Evolutionary conservation across 2,888 invertebrate genomes (phyloP), one percentile per base, ranked within the genome.

Genomic region (Eumacrocentrus americanus): DNA sequence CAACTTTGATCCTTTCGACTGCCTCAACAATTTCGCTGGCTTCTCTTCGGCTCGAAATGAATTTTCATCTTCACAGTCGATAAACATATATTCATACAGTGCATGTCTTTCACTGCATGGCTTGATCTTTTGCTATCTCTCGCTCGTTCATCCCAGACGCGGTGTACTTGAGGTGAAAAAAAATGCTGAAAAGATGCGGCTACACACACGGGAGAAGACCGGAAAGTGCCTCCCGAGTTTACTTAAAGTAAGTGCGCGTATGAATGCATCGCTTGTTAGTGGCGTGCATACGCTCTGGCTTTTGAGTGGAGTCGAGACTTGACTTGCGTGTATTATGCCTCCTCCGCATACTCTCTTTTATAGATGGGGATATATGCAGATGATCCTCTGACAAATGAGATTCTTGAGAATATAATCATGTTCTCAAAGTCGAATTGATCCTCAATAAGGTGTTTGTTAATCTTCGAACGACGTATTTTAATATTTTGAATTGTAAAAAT

Each of bases 191-290:
- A 42, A 42, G 42, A 42, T 42, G 9, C 42, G 18, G 16, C 11
- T 18, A 42, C n/a, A 42, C 42, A 42, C 42, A 2, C 20, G 42
- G 44, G 44, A 35, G 37, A 12, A 38, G 22, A 42, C 35, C 34
- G 51, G 37, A 37, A 42, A 61, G 60, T 58, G 58, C 55, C 22
- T 61, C 56, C 58, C 51, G 56, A 63, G 70, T 72, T 68, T 71
- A 69, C 71, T 69, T 68, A 71, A 66, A 64, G 65, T 63, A 68
- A 70, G 68, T 70, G 64, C 65, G 66, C 65, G 66, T 70, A 70
- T 70, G 68, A 69, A 71, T 70, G 69, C 68, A 65, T 70, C 59
- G 65, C 70, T 70, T 68, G 69, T 69, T 67, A 67, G 64, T 58
- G 55, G 64, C 55, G 42, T 42, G n/a, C n/a, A 20, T 7, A 16